A percentile compares a stretch with the other conserved stretches of the same genome.
These are phyloP conservation scores for Drosophila lacertosa DNA, from an alignment of 1,140 invertebrate genomes.

Conservation along the genomic window DNA sequence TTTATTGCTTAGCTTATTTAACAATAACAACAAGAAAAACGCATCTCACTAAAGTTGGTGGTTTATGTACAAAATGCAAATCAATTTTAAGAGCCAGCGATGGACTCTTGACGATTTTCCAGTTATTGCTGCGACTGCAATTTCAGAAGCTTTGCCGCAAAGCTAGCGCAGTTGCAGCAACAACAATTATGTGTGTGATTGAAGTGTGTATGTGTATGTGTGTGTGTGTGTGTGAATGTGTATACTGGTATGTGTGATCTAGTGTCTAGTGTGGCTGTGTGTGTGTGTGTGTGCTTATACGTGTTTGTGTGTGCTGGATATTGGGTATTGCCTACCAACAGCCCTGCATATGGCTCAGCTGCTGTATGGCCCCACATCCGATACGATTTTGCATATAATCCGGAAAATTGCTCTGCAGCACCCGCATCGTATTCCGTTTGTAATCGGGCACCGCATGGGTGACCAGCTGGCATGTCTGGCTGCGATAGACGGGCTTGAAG, in stretches of 20 bases:
- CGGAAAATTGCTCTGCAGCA: constrained; percentile 87
- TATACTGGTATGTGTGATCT: constrained; percentile 5
- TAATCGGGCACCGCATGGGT: constrained; percentile 86
- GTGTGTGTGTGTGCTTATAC: constrained; percentile 3
- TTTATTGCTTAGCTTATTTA: constrained; percentile 70
- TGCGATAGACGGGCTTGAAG: constrained; percentile 85
- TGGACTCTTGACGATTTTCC: constrained; percentile 17
- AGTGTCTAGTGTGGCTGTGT: constrained; percentile 1
- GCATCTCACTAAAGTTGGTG: constrained; percentile 50
- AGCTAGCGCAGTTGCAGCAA: constrained; percentile 37
- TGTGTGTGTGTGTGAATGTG: constrained; percentile 10
- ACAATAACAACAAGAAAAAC: constrained; percentile 33
- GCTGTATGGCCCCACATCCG: constrained; percentile 86
- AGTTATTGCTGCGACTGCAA: constrained; percentile 46
- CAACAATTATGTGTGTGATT: neutral
- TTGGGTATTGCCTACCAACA: constrained; percentile 78
- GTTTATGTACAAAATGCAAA: constrained; percentile 61
- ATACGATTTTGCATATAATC: constrained; percentile 87
- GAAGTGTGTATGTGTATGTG: constrained; percentile 6
- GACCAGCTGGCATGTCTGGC: constrained; percentile 85
- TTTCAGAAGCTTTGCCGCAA: constrained; percentile 49
- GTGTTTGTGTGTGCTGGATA: constrained; percentile 9
- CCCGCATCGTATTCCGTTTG: constrained; percentile 85
- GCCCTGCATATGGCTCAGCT: constrained; percentile 85
- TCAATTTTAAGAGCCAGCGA: constrained; percentile 17